These are phyloP conservation scores for Ctenomys sociabilis DNA, from an alignment of 2,113 vertebrate genomes.

Conservation along the genomic window DNA sequence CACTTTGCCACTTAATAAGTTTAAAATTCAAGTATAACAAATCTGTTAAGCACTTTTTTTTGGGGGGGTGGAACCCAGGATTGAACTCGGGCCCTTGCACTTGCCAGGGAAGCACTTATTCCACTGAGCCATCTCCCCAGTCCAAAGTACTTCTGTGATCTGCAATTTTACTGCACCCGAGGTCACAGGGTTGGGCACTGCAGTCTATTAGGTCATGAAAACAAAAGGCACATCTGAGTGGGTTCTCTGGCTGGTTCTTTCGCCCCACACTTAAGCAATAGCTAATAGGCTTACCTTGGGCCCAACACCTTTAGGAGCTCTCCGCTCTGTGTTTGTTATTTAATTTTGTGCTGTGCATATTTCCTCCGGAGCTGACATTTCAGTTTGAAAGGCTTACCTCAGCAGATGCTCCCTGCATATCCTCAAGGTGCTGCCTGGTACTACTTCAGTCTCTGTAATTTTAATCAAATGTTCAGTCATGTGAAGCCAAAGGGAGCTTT, in stretches of 20 bases:
- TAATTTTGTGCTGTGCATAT: slow-evolving; percentile 51
- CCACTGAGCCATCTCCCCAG: too few species aligned
- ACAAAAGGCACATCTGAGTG: neutral
- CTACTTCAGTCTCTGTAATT: slow-evolving; percentile 68
- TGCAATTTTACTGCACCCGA: neutral
- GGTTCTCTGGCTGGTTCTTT: neutral
- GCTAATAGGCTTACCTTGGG: neutral
- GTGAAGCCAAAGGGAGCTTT: slow-evolving; percentile 71
- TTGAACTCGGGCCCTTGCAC: too few species aligned
- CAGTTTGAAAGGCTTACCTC: slow-evolving; percentile 62
- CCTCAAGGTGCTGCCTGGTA: slow-evolving; percentile 44
- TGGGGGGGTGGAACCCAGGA: too few species aligned
- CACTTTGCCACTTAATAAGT: neutral
- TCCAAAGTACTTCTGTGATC: neutral
- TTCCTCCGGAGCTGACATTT: slow-evolving; percentile 69
- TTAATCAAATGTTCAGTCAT: slow-evolving; percentile 77
- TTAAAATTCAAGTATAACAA: neutral
- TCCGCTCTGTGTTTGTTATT: slow-evolving; percentile 41
- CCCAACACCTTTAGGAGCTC: neutral
- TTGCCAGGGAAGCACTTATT: too few species aligned
- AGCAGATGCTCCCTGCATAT: slow-evolving; percentile 61
- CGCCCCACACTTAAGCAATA: neutral
- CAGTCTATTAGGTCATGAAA: neutral
- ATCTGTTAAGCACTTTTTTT: too few species aligned
- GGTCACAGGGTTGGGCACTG: neutral